Base-by-base conservation (phyloP, 1,140 invertebrate genomes). In the Theocolax elegans region DNA sequence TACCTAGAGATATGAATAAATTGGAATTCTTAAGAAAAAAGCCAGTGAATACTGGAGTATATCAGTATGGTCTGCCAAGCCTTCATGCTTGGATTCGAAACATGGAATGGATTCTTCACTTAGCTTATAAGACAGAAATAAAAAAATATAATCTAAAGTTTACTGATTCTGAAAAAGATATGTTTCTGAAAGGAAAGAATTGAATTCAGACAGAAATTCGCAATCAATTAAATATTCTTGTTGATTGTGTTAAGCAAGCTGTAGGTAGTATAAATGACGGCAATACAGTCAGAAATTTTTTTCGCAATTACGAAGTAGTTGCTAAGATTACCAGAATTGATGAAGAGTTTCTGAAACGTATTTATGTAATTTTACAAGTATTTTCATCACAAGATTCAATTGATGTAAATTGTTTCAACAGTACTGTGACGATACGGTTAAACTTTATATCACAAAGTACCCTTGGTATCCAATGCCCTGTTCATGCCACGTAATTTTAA, bases 211-310 rank as follows among this genome's bases (percentile, higher is more conserved):
- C 1, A 8, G 31, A 66, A 27, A 42, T 66, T 17, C 19, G 51
- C 9, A 29, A 15, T 21, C 10, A 66, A 4, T 40, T 66, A 21
- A 13, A 23, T 42, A 42, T 54, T 31, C 27, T 58, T 44, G 72
- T 76, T 19, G 72, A 76, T 74, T 48, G 71, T 46, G 48, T 72
- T 27, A 75, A 76, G 48, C 74, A 76, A 65, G 23, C 40, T 29
- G 49, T 48, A 35, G 31, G 31, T 35, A 35, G 10, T 10, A 35
- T 10, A 6, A 35, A 35, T 35, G 31, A 35, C 10, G 31, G 31
- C 10, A 35, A 35, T 35, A 70, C 71, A 23, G 75, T 74, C 9
- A 66, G 75, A 67, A 70, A 44, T 27, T 76, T 74, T 48, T 76
- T 76, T 63, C 7, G 12, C 38, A 67, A 76, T 64, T 58, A 64